Percentiles rank a stretch among this genome's conserved stretches.
Evolutionary conservation across 2,888 invertebrate species (phyloP).

Genomic region (Heliconius cydno): DNA sequence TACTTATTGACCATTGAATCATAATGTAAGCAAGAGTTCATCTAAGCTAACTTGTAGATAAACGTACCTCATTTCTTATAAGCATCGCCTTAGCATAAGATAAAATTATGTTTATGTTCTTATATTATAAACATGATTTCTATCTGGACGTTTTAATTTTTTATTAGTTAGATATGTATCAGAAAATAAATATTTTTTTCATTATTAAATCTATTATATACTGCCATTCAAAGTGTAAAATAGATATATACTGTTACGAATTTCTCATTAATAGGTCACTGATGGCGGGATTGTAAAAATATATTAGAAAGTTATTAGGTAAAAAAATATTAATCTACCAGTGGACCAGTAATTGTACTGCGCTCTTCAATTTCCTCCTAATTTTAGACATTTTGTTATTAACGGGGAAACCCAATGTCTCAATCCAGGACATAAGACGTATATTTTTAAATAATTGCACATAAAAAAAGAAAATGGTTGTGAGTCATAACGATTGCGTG

Average conservation of each 20-base stretch:
- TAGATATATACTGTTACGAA: neutral
- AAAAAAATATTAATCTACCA: too few species aligned
- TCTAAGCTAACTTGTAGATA: slow-evolving; percentile 36
- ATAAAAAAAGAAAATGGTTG: neutral
- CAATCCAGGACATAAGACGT: neutral
- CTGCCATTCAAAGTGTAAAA: neutral
- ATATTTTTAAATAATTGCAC: slow-evolving; percentile 3
- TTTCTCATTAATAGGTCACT: too few species aligned
- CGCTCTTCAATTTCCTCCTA: neutral
- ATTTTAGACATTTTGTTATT: neutral
- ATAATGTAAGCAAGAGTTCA: slow-evolving; percentile 41
- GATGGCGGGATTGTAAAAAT: too few species aligned
- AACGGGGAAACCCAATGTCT: neutral
- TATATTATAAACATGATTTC: slow-evolving; percentile 20
- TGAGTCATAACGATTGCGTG: slow-evolving; percentile 12
- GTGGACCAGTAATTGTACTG: too few species aligned
- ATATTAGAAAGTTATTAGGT: too few species aligned
- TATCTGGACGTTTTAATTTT: slow-evolving; percentile 1
- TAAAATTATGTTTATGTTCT: slow-evolving; percentile 34
- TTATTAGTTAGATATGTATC: neutral
- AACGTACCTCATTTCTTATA: slow-evolving; percentile 35
- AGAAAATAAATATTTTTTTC: neutral
- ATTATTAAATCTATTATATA: neutral
- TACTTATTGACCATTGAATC: slow-evolving; percentile 44
- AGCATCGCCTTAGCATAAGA: slow-evolving; percentile 28